These are phyloP conservation scores for Lumbricus terrestris DNA, from an alignment of 2,888 invertebrate species.

Conservation along the genomic window DNA sequence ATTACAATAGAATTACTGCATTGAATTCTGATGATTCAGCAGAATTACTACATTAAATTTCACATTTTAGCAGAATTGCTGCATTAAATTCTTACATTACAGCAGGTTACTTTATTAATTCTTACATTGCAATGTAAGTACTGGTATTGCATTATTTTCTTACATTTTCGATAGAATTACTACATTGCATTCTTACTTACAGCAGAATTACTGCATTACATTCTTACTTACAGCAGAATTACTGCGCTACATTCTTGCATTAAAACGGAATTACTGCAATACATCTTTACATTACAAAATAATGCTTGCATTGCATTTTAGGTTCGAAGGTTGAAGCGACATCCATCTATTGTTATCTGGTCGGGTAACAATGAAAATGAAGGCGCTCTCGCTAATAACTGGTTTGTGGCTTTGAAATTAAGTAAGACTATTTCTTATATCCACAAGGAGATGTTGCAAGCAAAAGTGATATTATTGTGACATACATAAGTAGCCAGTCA, in stretches of 20 bases:
- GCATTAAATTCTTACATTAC: too few relatives aligned
- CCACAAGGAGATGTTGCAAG: too few relatives aligned
- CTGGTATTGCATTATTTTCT: not conserved
- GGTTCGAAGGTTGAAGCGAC: conserved; percentile 74
- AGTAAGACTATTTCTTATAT: not conserved
- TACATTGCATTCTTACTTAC: not conserved
- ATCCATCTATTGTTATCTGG: conserved; percentile 84
- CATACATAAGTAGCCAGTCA: too few relatives aligned
- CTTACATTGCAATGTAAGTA: not conserved
- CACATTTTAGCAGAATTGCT: too few relatives aligned
- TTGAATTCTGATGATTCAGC: too few relatives aligned
- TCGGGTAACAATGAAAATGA: conserved; percentile 98
- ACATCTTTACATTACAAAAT: not conserved
- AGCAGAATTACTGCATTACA: not conserved
- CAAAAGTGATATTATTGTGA: too few relatives aligned
- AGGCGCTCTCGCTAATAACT: conserved; percentile 77
- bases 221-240: too few relatives aligned
- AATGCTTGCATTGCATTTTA: conserved; percentile 32
- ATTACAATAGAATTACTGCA: not conserved
- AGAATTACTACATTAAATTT: too few relatives aligned
- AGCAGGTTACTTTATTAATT: not conserved
- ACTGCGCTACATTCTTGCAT: not conserved
- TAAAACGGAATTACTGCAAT: not conserved
- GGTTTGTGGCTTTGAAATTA: conserved; percentile 66
- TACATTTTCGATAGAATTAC: not conserved